phyloP scores from a whole-genome alignment of 1,140 invertebrate species.

The Proales similis region DNA sequence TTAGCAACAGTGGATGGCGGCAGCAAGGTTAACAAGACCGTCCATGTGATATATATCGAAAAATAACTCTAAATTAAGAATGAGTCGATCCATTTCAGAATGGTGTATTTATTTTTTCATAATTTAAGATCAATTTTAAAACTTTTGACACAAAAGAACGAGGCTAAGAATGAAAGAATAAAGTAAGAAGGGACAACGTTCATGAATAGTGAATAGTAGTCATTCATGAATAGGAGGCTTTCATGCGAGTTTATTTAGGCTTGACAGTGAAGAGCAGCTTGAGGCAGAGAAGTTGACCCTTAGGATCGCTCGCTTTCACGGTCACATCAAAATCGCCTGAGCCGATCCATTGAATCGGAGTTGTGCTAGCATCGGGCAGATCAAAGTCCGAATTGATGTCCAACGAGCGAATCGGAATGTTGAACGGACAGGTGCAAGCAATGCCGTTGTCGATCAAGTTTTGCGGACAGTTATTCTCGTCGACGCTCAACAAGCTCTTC shows the following conservation, averaged over 20 bases:
- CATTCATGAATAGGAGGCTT: no score
- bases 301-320: conserved; percentile 7
- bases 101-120: no score
- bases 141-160: no score
- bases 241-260: conserved; percentile 9
- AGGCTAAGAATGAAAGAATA: no score
- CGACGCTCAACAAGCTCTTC: not conserved
- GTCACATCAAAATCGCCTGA: conserved; percentile 25
- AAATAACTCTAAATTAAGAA: no score
- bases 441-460: conserved; percentile 11
- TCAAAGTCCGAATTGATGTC: not conserved
- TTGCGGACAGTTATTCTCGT: conserved; percentile 10
- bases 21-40: no score
- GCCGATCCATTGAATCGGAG: conserved; percentile 11
- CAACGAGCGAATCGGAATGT: conserved; percentile 1
- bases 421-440: conserved; percentile 35
- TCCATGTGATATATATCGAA: no score
- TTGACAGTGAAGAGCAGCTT: conserved; percentile 12
- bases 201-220: no score
- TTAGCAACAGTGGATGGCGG: no score
- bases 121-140: no score
- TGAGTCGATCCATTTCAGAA: no score
- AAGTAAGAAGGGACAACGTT: no score
- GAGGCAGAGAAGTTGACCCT: not conserved
- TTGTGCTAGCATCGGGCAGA: conserved; percentile 30